These are phyloP conservation scores for Lutraria lutraria DNA, from an alignment of 2,888 invertebrate species.

Conservation along the genomic window DNA sequence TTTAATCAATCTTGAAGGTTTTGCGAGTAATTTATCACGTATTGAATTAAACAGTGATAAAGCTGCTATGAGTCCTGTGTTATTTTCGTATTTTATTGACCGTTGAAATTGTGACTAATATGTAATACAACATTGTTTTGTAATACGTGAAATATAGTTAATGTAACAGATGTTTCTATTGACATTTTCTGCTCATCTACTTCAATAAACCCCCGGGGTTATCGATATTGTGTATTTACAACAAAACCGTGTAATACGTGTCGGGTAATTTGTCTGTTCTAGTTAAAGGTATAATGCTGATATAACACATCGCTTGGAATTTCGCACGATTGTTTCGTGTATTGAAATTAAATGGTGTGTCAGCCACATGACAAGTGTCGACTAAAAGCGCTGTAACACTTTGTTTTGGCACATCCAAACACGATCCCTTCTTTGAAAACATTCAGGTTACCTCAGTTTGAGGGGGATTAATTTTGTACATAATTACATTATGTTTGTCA, in stretches of 20 bases:
- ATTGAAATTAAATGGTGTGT: background rate
- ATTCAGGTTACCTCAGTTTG: too few species aligned
- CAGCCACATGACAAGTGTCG: background rate
- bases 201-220: background rate
- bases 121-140: background rate
- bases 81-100: background rate
- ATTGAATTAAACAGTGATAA: background rate
- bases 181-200: background rate
- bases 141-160: background rate
- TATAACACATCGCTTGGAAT: background rate
- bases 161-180: background rate
- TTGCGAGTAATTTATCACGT: background rate
- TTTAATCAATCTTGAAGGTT: background rate
- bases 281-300: background rate
- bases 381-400: background rate
- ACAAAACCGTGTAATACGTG: background rate
- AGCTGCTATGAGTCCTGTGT: background rate
- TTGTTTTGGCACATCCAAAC: too few species aligned
- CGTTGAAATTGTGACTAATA: conserved; percentile 5
- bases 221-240: background rate
- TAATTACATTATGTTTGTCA: too few species aligned
- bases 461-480: too few species aligned
- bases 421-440: too few species aligned
- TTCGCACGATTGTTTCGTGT: background rate
- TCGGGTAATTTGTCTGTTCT: background rate